Conservation (phyloP, 2,888 invertebrate species). For the Marasmarcha lunaedactyla region DNA sequence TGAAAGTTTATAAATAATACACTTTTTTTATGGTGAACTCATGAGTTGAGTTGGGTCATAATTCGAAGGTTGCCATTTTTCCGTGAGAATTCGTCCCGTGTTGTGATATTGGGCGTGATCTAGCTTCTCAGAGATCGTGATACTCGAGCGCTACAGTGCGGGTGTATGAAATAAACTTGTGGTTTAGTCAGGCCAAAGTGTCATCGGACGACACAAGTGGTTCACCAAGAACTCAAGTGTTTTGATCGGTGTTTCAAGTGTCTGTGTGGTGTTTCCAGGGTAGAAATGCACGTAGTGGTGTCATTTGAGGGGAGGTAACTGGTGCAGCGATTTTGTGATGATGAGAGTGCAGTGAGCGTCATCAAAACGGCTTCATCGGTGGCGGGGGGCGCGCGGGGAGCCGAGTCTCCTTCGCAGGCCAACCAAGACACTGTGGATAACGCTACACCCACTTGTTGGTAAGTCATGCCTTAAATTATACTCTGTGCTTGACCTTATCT, state of each 20-base stretch:
- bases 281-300: slow-evolving; percentile 61
- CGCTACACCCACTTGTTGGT: slow-evolving; percentile 66
- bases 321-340: slow-evolving; percentile 57
- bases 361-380: slow-evolving; percentile 63
- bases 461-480: slow-evolving; percentile 26
- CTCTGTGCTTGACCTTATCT: too few species aligned
- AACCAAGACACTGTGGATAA: slow-evolving; percentile 66
- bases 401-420: slow-evolving; percentile 69
- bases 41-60: slow-evolving; percentile 48
- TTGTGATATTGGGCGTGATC: slow-evolving; percentile 57
- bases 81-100: slow-evolving; percentile 50
- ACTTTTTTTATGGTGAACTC: slow-evolving; percentile 53
- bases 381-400: slow-evolving; percentile 67
- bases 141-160: slow-evolving; percentile 18
- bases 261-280: slow-evolving; percentile 48
- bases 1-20: slow-evolving; percentile 70
- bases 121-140: slow-evolving; percentile 20
- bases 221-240: slow-evolving; percentile 12
- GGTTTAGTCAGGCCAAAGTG: background rate
- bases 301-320: slow-evolving; percentile 67
- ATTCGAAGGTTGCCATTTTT: slow-evolving; percentile 67
- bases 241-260: slow-evolving; percentile 4
- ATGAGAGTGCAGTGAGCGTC: slow-evolving; percentile 72
- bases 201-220: background rate
- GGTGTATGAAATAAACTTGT: slow-evolving; percentile 12